Base-by-base conservation (phyloP, 2,113 vertebrate genomes). In the Catharus bicknelli region DNA sequence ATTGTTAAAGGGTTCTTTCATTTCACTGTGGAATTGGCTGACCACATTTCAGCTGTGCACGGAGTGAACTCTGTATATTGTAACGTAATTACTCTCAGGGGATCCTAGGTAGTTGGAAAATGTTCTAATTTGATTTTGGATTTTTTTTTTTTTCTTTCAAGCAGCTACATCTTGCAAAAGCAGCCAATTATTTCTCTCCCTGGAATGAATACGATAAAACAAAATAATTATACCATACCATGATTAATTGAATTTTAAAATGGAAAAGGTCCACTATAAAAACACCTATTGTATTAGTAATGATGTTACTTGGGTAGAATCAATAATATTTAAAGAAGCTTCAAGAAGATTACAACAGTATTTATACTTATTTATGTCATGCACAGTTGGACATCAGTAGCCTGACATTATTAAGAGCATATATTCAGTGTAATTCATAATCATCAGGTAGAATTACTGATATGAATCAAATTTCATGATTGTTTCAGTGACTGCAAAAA, bases 221-320 rank as follows among this genome's bases (percentile, higher is more conserved):
- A 75, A 83, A 86, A 70, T 58, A 88, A 93, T 83, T 90, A 86
- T 9, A 29, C 55, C 66, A 73, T 66, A 22, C 16, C 5, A 5
- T 18, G 15, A 80, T 86, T 61, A 92, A 88, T 63, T 86, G 55
- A 88, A 90, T 81, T 90, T 93, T 76, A 47, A 92, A 78, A 74
- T 22, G 3, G 66, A 72, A 89, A 87, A 84, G 53, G 54, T 61
- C 61, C 34, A 50, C 64, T 68, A 67, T 34, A 82, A 82, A 91
- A 77, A 59, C 48, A 83, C 20, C 57, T 75, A n/a, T 8, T 84
- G 16, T 45, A 92, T 25, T 4, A 5, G 59, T 68, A 78, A 59
- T 42, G 13, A 70, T 4, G 1, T 32, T 75, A 70, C 55, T 77
- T 79, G 63, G 30, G 63, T 51, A 86, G 58, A 91, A 88, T 58